phyloP scores from a whole-genome alignment of 1,140 invertebrate genomes.

The Drosophila bocki region DNA sequence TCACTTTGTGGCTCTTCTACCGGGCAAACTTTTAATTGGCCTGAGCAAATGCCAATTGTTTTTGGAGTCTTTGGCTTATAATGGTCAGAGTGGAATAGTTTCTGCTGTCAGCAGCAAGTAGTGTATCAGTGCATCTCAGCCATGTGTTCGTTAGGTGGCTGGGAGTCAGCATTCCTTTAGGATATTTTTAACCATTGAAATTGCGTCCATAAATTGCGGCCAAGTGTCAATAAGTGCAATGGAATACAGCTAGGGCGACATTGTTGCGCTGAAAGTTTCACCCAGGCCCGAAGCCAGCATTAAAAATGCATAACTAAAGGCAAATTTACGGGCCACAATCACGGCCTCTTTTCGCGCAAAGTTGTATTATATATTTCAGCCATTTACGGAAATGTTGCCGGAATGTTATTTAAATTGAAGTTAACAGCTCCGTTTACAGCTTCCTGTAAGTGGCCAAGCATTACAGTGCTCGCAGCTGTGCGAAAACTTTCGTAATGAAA shows the following conservation, averaged over 20 bases:
- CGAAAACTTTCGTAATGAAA: slow-evolving; percentile 53
- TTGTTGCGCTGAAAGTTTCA: slow-evolving; percentile 53
- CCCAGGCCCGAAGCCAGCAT: slow-evolving; percentile 16
- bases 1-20: slow-evolving; percentile 53
- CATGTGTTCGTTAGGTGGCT: slow-evolving; percentile 32
- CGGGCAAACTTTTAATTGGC: slow-evolving; percentile 77
- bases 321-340: slow-evolving; percentile 55
- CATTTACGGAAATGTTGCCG: slow-evolving; percentile 8
- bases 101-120: not conserved
- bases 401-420: slow-evolving; percentile 29
- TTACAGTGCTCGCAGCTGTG: slow-evolving; percentile 42
- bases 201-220: slow-evolving; percentile 65
- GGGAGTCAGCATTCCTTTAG: slow-evolving; percentile 4
- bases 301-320: slow-evolving; percentile 66
- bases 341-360: slow-evolving; percentile 9
- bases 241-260: slow-evolving; percentile 40
- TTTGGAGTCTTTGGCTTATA: slow-evolving; percentile 10
- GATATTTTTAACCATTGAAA: slow-evolving; percentile 34
- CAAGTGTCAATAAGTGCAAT: slow-evolving; percentile 74
- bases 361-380: slow-evolving; percentile 6
- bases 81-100: slow-evolving; percentile 41
- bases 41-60: slow-evolving; percentile 72
- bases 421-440: slow-evolving; percentile 34
- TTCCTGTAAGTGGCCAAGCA: slow-evolving; percentile 13
- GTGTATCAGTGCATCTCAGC: slow-evolving; percentile 25